Base-by-base conservation (phyloP, 2,113 vertebrate species). In the Oryzias celebensis region DNA sequence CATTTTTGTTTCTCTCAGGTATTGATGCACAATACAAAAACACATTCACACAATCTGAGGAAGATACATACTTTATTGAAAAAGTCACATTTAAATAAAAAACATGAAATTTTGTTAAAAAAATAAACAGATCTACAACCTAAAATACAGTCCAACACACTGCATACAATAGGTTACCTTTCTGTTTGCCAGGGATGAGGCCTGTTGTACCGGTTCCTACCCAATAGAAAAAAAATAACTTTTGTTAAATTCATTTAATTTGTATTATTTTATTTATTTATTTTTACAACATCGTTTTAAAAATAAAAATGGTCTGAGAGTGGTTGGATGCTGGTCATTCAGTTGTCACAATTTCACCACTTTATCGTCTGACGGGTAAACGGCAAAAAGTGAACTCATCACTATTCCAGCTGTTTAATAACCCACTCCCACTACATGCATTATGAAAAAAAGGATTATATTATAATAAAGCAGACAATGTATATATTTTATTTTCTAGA, bases 331-430 rank as follows among this genome's bases (percentile, higher is more conserved):
- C 58, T 50, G 46, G 28, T 22, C 22, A 10, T 50, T 61, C 58
- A 61, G 58, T 49, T 14, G 12, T 22, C 58, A 61, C 58, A 20
- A 7, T 36, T 22, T 61, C 58, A 61, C 58, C 58, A 61, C 28
- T 22, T 18, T 23, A 13, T 4, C 2, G 58, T 61, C 58, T 61
- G 58, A 61, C 10, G 58, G 58, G 58, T 61, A 61, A 61, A 61
- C 58, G 58, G 58, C 46, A 36, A 61, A 60, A 50, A 42, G 47
- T 18, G 28, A 61, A 50, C 10, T 89, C 82, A 79, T 89, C 87
- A 88, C 59, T 46, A 69, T 50, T 41, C 58, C 20, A 68, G 47
- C 31, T 41, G 6, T 16, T 48, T 20, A 14, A 36, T 8, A 36
- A 10, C 36, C 36, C 36, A 36, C 36, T 36, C 31, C 31, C 2